These are phyloP conservation scores for Stomatorhinus ivindoensis DNA, from an alignment of 2,113 vertebrate species.

Conservation along the genomic window DNA sequence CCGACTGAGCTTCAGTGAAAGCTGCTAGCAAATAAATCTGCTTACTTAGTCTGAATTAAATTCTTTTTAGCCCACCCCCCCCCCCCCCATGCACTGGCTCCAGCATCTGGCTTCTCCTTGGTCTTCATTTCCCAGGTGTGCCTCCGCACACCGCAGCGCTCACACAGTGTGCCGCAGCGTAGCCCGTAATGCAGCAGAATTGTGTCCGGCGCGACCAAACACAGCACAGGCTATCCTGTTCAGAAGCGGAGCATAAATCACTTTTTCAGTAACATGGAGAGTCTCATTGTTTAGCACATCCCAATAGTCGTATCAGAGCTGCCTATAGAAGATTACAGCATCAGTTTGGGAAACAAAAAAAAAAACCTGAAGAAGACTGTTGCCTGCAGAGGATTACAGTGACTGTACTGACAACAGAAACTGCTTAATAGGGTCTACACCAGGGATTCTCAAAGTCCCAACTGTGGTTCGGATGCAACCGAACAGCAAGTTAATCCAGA, in stretches of 20 bases:
- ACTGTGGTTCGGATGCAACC: neutral
- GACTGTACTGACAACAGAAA: neutral
- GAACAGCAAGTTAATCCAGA: neutral
- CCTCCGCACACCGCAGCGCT: neutral
- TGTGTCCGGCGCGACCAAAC: neutral
- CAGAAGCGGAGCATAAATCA: neutral
- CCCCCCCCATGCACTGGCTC: neutral
- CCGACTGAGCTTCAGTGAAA: neutral
- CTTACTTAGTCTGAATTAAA: neutral
- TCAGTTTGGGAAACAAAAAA: neutral
- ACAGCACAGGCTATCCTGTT: neutral
- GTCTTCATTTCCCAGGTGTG: neutral
- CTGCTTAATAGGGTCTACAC: neutral
- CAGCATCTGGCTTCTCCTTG: neutral
- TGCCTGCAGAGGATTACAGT: neutral
- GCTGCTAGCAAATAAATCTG: neutral
- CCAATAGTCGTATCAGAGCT: neutral
- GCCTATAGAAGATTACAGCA: neutral
- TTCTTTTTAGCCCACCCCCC: too few relatives aligned
- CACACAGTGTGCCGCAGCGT: neutral
- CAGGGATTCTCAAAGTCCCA: neutral
- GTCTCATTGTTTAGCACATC: neutral
- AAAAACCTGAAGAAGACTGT: neutral
- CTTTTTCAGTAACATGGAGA: neutral
- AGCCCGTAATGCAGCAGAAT: neutral